Conservation (phyloP, 2,113 vertebrate genomes). For the Tichodroma muraria region DNA sequence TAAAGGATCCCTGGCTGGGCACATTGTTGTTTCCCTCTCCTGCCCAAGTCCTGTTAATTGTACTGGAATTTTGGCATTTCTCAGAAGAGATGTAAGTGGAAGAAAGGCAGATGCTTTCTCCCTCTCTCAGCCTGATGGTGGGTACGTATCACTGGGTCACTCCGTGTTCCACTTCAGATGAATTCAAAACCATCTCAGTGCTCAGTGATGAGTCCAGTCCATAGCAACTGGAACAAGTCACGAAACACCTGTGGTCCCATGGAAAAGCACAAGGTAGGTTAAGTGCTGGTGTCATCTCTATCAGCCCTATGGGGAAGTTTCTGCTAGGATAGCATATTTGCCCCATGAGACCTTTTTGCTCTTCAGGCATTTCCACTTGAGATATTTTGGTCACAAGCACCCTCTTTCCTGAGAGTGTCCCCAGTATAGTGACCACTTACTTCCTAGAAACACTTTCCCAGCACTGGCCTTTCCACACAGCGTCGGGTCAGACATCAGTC, state of each 20-base stretch:
- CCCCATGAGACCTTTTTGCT: neutral
- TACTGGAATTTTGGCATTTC: neutral
- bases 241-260: neutral
- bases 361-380: constrained; percentile 16
- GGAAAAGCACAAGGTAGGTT: neutral
- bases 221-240: neutral
- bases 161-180: neutral
- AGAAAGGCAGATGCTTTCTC: neutral
- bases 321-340: neutral
- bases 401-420: neutral
- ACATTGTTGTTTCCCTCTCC: neutral
- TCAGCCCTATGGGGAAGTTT: neutral
- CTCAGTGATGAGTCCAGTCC: neutral
- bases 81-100: neutral
- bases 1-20: neutral
- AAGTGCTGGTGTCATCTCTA: neutral
- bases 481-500: neutral
- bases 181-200: neutral
- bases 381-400: constrained; percentile 14
- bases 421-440: neutral
- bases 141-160: neutral
- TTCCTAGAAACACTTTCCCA: neutral
- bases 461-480: neutral
- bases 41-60: neutral
- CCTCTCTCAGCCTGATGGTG: neutral